phyloP scores from a whole-genome alignment of 2,797 vertebrate species.

The Trachops cirrhosus region DNA sequence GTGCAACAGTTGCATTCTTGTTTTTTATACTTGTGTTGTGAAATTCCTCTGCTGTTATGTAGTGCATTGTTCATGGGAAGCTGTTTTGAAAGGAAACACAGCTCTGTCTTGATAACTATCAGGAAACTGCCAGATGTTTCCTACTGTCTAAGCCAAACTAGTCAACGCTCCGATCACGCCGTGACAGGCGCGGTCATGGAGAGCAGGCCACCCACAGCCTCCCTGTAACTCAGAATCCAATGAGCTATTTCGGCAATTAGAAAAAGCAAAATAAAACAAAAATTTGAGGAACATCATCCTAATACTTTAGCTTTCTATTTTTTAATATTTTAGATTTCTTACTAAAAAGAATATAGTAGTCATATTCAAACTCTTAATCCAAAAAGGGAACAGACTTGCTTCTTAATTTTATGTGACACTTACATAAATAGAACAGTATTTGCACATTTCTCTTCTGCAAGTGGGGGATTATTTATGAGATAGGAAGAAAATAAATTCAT shows the following conservation, averaged over 20 bases:
- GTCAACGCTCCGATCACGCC: neutral
- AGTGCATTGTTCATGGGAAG: slow-evolving; percentile 64
- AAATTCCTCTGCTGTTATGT: slow-evolving; percentile 68
- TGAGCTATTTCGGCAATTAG: neutral
- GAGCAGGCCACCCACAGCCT: neutral
- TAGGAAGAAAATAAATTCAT: neutral
- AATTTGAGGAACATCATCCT: neutral
- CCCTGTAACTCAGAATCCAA: neutral
- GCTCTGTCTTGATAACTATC: slow-evolving; percentile 78
- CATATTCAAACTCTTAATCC: neutral
- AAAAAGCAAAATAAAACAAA: neutral
- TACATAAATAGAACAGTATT: neutral
- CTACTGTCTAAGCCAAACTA: slow-evolving; percentile 81
- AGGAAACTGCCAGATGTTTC: slow-evolving; percentile 84
- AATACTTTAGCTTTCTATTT: neutral
- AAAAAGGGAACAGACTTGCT: neutral
- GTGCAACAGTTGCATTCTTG: neutral
- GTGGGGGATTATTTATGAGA: neutral
- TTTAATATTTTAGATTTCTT: neutral
- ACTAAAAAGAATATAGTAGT: neutral
- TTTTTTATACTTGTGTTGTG: slow-evolving; percentile 37
- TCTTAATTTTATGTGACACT: neutral
- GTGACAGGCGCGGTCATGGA: neutral
- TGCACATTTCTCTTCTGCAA: neutral
- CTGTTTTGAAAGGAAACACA: slow-evolving; percentile 81